phyloP scores from a whole-genome alignment of 2,113 vertebrate species.

The Phrynosoma blainvillii region DNA sequence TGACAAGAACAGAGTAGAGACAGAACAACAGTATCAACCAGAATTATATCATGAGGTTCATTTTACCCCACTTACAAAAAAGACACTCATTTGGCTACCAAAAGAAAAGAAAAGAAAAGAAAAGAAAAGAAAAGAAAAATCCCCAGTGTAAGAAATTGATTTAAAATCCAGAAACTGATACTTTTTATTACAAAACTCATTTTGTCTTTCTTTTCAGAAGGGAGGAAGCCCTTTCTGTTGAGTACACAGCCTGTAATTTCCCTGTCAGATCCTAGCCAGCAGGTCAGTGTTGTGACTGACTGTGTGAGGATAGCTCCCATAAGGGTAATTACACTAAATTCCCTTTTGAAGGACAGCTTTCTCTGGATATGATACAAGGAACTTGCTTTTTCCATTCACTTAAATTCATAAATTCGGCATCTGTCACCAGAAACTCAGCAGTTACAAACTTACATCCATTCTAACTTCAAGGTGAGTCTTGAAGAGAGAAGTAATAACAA shows the following conservation, averaged over 20 bases:
- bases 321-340: constrained; percentile 83
- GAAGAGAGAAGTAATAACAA: neutral
- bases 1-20: rapidly evolving
- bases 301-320: constrained; percentile 81
- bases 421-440: constrained; percentile 59
- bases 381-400: constrained; percentile 66
- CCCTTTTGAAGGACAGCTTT: constrained; percentile 83
- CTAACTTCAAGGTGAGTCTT: constrained; percentile 10
- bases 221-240: constrained; percentile 76
- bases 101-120: too few relatives aligned
- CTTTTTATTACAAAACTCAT: constrained; percentile 70
- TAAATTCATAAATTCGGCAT: constrained; percentile 67
- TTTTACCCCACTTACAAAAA: neutral
- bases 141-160: neutral
- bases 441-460: constrained; percentile 26
- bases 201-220: constrained; percentile 61
- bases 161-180: constrained; percentile 63
- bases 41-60: neutral
- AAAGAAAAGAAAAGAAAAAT: constrained; percentile 45
- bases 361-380: constrained; percentile 77
- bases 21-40: rapidly evolving
- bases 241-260: constrained; percentile 81
- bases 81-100: neutral
- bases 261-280: constrained; percentile 79
- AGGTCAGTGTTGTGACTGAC: constrained; percentile 87